Percentiles rank a stretch among this genome's conserved stretches.
Evolutionary conservation across 2,888 invertebrate genomes (phyloP).

Genomic region (Loripinus fragilis): DNA sequence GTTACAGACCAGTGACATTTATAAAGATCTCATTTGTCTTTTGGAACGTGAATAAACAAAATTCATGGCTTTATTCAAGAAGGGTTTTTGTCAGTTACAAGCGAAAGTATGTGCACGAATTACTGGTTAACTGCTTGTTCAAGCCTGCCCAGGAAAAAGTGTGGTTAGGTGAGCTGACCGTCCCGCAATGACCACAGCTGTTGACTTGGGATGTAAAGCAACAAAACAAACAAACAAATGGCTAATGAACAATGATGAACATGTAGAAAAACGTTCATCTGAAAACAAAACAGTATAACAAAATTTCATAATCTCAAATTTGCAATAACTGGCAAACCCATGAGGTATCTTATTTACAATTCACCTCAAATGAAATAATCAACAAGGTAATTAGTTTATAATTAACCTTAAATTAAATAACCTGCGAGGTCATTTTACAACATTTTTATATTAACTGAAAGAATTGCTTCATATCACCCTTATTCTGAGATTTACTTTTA

Average conservation of each 20-base stretch:
- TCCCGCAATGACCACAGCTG: no score
- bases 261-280: neutral
- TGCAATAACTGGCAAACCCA: neutral
- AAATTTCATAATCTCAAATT: neutral
- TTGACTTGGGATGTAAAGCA: no score
- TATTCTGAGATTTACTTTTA: neutral
- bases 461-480: no score
- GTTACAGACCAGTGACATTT: constrained; percentile 26
- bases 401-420: no score
- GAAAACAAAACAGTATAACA: neutral
- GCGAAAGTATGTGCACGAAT: no score
- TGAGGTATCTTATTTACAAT: constrained; percentile 9
- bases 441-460: neutral
- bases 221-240: no score
- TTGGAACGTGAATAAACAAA: neutral
- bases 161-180: no score
- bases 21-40: constrained; percentile 34
- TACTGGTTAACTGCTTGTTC: no score
- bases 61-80: neutral
- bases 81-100: no score
- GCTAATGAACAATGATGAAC: no score
- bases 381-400: no score
- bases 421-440: constrained; percentile 20
- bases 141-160: no score
- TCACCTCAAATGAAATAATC: neutral